A percentile compares a stretch with the other conserved stretches of the same genome.
Conservation (phyloP, 2,797 vertebrate species). For the Eulemur rubriventer region DNA sequence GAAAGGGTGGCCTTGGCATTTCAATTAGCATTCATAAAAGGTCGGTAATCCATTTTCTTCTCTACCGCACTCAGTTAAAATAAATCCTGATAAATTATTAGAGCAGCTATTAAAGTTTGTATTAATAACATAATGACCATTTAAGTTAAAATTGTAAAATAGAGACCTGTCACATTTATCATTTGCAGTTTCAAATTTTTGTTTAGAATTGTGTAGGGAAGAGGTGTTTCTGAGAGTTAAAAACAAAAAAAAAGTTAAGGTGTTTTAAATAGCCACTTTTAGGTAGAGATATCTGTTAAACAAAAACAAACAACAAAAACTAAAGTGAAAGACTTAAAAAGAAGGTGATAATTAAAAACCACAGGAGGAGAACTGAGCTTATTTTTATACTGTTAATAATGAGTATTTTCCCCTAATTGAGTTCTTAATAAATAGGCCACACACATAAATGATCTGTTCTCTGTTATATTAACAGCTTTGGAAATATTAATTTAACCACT, state of each 20-base stretch:
- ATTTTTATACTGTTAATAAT: not conserved
- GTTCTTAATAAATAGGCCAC: not conserved
- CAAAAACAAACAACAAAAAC: not conserved
- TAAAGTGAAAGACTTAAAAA: not conserved
- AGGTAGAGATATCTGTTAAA: not conserved
- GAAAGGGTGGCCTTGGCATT: not conserved
- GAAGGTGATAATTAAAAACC: not conserved
- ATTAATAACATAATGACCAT: conserved; percentile 19
- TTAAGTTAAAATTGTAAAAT: conserved; percentile 36
- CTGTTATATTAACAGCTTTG: not conserved
- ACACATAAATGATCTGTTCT: not conserved
- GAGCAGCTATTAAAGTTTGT: not conserved
- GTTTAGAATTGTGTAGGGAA: not conserved
- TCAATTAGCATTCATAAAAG: not conserved
- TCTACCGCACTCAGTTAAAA: not conserved
- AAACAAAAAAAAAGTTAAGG: not conserved
- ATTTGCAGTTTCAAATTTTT: conserved; percentile 19
- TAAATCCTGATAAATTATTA: not conserved
- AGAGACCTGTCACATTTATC: not conserved
- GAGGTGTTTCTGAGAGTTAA: not conserved
- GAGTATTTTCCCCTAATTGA: not conserved
- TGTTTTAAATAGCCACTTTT: not conserved
- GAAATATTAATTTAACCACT: not conserved
- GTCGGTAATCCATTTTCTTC: conserved; percentile 17
- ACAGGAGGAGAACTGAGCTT: not conserved